A percentile compares a stretch with the other conserved stretches of the same genome.
Conservation (phyloP, 2,888 invertebrate species). For the Alloscopus bannaensis region DNA sequence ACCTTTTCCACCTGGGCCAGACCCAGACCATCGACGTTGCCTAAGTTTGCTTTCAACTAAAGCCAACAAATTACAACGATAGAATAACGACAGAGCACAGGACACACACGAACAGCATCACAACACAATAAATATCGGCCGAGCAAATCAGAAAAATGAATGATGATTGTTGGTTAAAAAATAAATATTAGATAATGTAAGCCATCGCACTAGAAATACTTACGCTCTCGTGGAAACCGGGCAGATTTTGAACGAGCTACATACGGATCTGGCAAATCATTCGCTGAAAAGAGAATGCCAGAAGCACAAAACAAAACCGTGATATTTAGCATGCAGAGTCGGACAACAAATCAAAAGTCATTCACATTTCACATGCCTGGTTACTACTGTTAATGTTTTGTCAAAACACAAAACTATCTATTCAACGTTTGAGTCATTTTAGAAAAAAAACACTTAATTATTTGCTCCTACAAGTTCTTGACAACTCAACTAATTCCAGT, state of each 20-base stretch:
- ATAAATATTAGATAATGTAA: conserved; percentile 29
- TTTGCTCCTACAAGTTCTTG: too few relatives aligned
- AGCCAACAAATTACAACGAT: conserved; percentile 55
- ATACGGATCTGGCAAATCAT: conserved; percentile 75
- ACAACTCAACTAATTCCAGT: too few relatives aligned
- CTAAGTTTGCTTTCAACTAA: conserved; percentile 72
- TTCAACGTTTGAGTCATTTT: too few relatives aligned
- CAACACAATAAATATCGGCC: conserved; percentile 60
- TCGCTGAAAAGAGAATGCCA: conserved; percentile 71
- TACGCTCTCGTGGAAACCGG: conserved; percentile 76
- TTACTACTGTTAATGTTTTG: too few relatives aligned
- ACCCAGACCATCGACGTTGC: conserved; percentile 73
- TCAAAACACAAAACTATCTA: too few relatives aligned
- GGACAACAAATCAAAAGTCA: too few relatives aligned
- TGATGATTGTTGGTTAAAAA: too few relatives aligned
- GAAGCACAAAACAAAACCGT: conserved; percentile 59
- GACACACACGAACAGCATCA: conserved; percentile 31
- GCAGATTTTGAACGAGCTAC: conserved; percentile 76
- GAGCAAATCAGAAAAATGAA: too few relatives aligned
- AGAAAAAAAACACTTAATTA: too few relatives aligned
- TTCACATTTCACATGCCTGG: conserved; percentile 19
- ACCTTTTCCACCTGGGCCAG: conserved; percentile 72
- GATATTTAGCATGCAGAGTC: too few relatives aligned
- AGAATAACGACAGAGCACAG: conserved; percentile 14
- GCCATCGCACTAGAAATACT: conserved; percentile 62